A percentile compares a stretch with the other conserved stretches of the same genome.
These are phyloP conservation scores for Smittia aterrima DNA, from an alignment of 2,888 invertebrate genomes.

Conservation along the genomic window DNA sequence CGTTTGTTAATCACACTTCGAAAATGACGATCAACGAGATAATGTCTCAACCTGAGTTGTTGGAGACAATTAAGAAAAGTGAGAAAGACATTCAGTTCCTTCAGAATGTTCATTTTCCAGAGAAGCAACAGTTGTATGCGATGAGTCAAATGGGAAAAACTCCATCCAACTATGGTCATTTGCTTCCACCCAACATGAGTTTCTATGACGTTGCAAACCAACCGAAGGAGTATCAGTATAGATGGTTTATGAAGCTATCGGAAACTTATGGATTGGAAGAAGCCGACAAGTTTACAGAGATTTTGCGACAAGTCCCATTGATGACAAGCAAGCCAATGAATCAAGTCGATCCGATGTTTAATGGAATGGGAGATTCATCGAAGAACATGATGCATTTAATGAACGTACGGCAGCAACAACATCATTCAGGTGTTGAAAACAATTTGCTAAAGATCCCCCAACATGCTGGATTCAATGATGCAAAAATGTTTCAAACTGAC, in stretches of 20 bases:
- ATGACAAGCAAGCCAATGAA: conserved; percentile 44
- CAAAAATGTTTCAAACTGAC: conserved; percentile 24
- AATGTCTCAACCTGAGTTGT: conserved; percentile 20
- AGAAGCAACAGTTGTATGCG: conserved; percentile 48
- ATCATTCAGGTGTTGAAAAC: conserved; percentile 41
- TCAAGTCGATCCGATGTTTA: conserved; percentile 42
- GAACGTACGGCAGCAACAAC: conserved; percentile 42
- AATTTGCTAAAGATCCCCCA: conserved; percentile 51
- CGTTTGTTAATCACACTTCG: conserved; percentile 7
- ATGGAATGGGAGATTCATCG: neutral
- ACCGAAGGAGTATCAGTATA: conserved; percentile 56
- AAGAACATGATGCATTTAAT: conserved; percentile 27
- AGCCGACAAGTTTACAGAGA: conserved; percentile 58
- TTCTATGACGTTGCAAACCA: conserved; percentile 60
- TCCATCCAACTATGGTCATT: conserved; percentile 46
- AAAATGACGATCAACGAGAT: conserved; percentile 33
- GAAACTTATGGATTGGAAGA: conserved; percentile 59
- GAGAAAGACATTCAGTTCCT: conserved; percentile 60
- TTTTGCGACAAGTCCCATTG: conserved; percentile 51
- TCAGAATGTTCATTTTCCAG: conserved; percentile 60
- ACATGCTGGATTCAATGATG: neutral
- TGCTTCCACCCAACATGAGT: conserved; percentile 59
- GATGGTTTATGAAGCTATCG: conserved; percentile 60
- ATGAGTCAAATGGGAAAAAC: conserved; percentile 45
- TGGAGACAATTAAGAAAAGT: conserved; percentile 34